Base-by-base conservation (phyloP, 2,113 vertebrate genomes). In the Crypturellus undulatus region DNA sequence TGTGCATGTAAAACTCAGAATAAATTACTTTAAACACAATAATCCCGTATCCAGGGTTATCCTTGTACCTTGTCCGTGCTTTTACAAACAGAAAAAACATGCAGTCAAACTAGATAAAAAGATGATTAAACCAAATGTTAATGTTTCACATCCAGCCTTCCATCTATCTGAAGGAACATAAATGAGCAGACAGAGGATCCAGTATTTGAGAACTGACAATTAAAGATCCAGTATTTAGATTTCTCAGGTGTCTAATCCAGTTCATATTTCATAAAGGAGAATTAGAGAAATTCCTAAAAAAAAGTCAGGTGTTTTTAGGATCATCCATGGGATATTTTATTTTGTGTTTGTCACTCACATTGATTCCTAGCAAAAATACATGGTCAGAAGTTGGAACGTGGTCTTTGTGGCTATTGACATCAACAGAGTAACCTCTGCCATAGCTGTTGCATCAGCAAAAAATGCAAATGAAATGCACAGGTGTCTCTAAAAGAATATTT, bases 31-130 rank as follows among this genome's bases (percentile, higher is more conserved):
- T 42, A 26, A 15, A 68, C 28, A 42, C 51, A 45, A 51, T 80
- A 84, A 90, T 85, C 24, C 42, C 58, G 14, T 52, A 6, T 64
- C 21, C 70, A 30, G 19, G 8, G 12, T 42, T 42, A 42, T 40
- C 83, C 47, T 32, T 43, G 15, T 58, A 76, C 12, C 47, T 45
- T 89, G 64, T 82, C 70, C 63, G n/a, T 82, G 63, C 72, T 63
- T 62, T 52, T 85, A 42, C n/a, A 85, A 71, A 24, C 51, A 80
- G 76, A 78, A 85, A 77, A 77, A 83, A 95, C 87, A 95, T 28
- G 9, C 85, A 83, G 88, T 3, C 65, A 94, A 93, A 88, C 59
- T 75, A 77, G 71, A 90, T 93, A 96, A 92, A 96, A 94, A 94
- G 69, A 89, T 81, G 32, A 81, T 84, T 87, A 86, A 92, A 93